Base-by-base conservation (phyloP, 2,113 vertebrate genomes). In the Mustelus asterias region DNA sequence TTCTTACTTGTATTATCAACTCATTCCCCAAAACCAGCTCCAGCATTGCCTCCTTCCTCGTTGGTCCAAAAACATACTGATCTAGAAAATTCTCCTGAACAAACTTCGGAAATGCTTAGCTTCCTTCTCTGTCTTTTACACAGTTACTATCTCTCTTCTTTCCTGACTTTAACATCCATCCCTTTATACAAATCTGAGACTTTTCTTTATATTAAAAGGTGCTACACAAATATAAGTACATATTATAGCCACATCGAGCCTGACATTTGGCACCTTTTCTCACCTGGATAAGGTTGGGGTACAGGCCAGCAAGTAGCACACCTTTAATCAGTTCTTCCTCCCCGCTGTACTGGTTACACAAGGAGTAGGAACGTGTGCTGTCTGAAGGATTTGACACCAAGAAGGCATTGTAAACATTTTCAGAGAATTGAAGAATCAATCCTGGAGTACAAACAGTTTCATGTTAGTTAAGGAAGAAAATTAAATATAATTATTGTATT, bases 251-350 rank as follows among this genome's bases (percentile, higher is more conserved):
- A 58, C 16, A 16, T 20, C 18, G 18, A 83, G 13, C 96, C 33
- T 67, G 44, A 26, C 9, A 67, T 24, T 54, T 1, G 7, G 37
- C 33, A 33, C 33, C 26, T 37, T 41, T 37, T 26, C 33, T 88
- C 96, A 99, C 99, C 98, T 99, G 98, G 96, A 99, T 99, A 96
- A 99, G 98, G 97, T 99, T 99, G 96, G 99, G 99, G 97, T 99
- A 99, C 44, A 99, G 98, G 11, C 98, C 99, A 0, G 99, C 99
- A 97, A 99, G 97, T 70, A 99, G 98, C 48, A 99, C 98, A 0
- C 98, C 99, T 96, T 99, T 99, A 67, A 99, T 97, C 83, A 99
- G 98, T 85, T 99, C 98, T 37, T 99, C 98, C 96, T 99, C 97
- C 22, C 97, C 96, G 0, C 99, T 99, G 97, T 98, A 97, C 97